Evolutionary conservation across 2,888 invertebrate genomes (phyloP), one percentile per base, ranked within the genome.

Genomic region (Crepidodera aurea): DNA sequence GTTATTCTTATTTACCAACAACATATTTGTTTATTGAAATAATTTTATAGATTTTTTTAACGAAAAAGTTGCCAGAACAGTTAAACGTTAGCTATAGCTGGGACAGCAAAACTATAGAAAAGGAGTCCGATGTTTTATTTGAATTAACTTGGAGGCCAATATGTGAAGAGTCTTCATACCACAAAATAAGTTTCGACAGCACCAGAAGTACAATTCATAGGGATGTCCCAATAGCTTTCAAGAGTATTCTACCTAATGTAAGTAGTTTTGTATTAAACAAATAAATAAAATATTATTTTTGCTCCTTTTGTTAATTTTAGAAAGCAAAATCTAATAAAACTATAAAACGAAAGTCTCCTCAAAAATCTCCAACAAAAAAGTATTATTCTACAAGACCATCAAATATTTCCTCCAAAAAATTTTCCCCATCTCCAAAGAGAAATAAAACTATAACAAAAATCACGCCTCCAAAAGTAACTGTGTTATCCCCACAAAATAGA

Each of bases 121-220:
- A 87, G 0, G 82, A 86, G 42, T 82, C 83, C 60, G 84, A 84
- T 62, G 82, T 83, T 44, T 73, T 80, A 57, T 80, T 92, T 69
- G 84, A 84, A 37, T 80, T 92, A 72, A 75, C 78, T 15, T 92
- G 92, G 92, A 84, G 79, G 5, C 91, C 92, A 0, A 77, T 73
- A 12, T 82, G 84, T 67, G 84, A 83, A 27, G 85, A 86, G 5
- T 83, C 85, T 2, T 84, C 87, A 74, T 82, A 89, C 64, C 88
- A 90, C 71, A 79, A 88, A 32, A 85, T 90, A 55, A 82, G 65
- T 13, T 66, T 91, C 46, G 84, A 84, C 1, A 88, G 89, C 78
- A 10, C 37, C 32, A 86, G 84, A 63, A 83, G 84, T 58, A 84
- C 87, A 67, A 86, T 89, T 51, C 84, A 87, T 73, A 88, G 88